Evolutionary conservation across 2,888 invertebrate species (phyloP).

Genomic region (Pammene aurita): DNA sequence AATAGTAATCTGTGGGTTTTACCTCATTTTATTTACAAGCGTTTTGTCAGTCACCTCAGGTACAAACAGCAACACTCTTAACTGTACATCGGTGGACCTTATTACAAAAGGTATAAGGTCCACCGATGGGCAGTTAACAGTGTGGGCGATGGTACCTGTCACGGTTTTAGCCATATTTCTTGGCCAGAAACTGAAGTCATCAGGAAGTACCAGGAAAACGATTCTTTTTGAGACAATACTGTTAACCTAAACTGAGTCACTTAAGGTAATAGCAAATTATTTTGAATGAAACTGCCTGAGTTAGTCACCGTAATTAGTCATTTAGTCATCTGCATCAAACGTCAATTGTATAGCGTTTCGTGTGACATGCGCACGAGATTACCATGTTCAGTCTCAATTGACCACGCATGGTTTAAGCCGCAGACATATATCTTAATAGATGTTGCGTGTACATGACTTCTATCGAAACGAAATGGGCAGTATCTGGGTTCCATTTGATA

Average conservation of each 20-base stretch:
- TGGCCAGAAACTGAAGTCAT: background rate
- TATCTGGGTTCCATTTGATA: too few species aligned
- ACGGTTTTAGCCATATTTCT: too few species aligned
- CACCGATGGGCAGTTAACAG: too few species aligned
- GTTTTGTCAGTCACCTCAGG: too few species aligned
- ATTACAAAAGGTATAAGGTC: too few species aligned
- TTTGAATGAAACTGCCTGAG: background rate
- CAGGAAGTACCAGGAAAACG: background rate
- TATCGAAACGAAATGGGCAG: too few species aligned
- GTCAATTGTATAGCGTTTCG: constrained; percentile 39
- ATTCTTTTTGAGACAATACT: background rate
- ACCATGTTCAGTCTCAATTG: constrained; percentile 50
- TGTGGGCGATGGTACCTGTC: too few species aligned
- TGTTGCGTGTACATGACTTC: background rate
- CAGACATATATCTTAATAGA: constrained; percentile 18
- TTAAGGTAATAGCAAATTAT: background rate
- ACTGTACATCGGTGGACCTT: too few species aligned
- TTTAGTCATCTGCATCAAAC: constrained; percentile 19
- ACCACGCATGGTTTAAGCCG: constrained; percentile 45
- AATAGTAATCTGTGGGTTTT: too few species aligned
- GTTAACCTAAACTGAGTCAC: constrained; percentile 10
- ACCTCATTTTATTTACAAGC: too few species aligned
- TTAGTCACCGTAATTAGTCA: constrained; percentile 18
- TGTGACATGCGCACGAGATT: constrained; percentile 49
- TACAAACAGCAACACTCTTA: too few species aligned